Base-by-base conservation (phyloP, 2,113 vertebrate genomes). In the Semnornis frantzii region DNA sequence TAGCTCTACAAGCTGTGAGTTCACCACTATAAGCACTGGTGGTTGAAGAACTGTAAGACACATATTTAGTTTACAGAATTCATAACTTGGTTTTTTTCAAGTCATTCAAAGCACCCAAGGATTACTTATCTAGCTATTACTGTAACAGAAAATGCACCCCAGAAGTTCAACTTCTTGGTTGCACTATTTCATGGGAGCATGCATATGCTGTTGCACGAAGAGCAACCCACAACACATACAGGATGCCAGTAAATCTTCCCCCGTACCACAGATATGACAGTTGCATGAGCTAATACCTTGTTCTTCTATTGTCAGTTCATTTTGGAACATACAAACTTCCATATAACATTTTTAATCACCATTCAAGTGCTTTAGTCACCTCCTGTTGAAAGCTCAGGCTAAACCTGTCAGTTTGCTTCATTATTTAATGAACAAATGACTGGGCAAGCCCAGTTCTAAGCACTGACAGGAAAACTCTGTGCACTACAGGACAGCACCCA, bases 241-340 rank as follows among this genome's bases (percentile, higher is more conserved):
- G n/a, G 31, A 39, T 59, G 30, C 39, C 66, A 92, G 34, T 19
- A 89, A 52, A 79, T 5, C 27, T 72, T 27, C 55, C 59, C 42
- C n/a, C 54, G 13, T 42, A n/a, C 31, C n/a, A 27, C 0, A 20
- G 16, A 21, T 7, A 31, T 0, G 1, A 66, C 4, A 82, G 34
- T 2, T 76, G 21, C 24, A 42, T 8, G 4, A 68, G 14, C 27
- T 42, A 62, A 64, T 28, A 86, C 10, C 27, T 20, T 39, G 15
- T 30, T 12, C 21, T 73, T 63, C 63, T 34, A 84, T 34, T 79
- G 66, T 25, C 70, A 66, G 7, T 65, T 57, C n/a, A 19, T 16
- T 63, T 72, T 69, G 24, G 78, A 72, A 60, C 13, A 60, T 10
- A 14, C 3, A 91, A 66, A 24, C 46, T 63, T 78, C 11, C 25